Evolutionary conservation across 2,797 vertebrate genomes (phyloP).

Genomic region (Delichon dasypus): DNA sequence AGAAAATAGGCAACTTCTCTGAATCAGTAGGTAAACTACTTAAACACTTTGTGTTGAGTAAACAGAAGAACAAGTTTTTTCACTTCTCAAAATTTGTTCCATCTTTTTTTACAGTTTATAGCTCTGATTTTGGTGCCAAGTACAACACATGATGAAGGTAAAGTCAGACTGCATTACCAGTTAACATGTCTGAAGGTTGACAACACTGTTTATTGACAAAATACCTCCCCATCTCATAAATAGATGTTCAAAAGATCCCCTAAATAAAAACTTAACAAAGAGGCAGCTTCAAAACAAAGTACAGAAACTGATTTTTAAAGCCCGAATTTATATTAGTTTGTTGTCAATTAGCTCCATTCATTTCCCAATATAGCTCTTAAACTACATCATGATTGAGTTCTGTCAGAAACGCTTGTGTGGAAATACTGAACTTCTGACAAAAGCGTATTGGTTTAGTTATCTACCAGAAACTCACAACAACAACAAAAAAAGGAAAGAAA

Average conservation of each 20-base stretch:
- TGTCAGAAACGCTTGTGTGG: background rate
- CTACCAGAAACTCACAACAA: background rate
- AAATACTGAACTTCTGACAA: background rate
- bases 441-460: background rate
- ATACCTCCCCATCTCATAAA: slow-evolving; percentile 2
- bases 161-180: slow-evolving; percentile 46
- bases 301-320: slow-evolving; percentile 52
- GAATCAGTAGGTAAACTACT: slow-evolving; percentile 58
- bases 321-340: background rate
- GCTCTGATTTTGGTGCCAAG: slow-evolving; percentile 27
- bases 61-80: slow-evolving; percentile 49
- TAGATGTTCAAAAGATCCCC: background rate
- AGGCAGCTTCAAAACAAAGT: slow-evolving; percentile 31
- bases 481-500: background rate
- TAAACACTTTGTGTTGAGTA: slow-evolving; percentile 45
- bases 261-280: slow-evolving; percentile 23
- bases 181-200: slow-evolving; percentile 48
- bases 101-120: slow-evolving; percentile 49
- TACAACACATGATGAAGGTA: background rate
- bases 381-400: background rate
- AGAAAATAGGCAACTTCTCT: slow-evolving; percentile 60
- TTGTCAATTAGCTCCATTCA: background rate
- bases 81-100: background rate
- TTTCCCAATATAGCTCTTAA: background rate
- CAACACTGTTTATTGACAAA: slow-evolving; percentile 47